phyloP scores from a whole-genome alignment of 2,888 invertebrate genomes.

The Nebria salina region DNA sequence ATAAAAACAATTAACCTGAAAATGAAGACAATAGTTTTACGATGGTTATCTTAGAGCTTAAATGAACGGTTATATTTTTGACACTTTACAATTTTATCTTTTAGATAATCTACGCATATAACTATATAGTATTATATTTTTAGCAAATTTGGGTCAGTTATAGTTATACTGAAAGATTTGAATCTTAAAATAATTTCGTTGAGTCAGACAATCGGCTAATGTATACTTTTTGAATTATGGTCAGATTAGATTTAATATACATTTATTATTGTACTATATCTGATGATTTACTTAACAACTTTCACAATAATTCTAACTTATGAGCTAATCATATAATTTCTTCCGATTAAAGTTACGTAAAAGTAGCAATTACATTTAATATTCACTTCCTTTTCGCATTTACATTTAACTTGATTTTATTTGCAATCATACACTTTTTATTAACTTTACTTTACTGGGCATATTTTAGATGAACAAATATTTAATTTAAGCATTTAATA shows the following conservation, averaged over 20 bases:
- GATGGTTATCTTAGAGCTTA: neutral
- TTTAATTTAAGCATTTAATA: too few species aligned
- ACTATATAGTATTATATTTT: neutral
- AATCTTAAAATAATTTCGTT: neutral
- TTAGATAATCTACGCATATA: neutral
- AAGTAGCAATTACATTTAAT: neutral
- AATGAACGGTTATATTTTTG: neutral
- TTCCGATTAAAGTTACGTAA: neutral
- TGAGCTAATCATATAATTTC: neutral
- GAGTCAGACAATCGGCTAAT: neutral
- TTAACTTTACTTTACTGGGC: neutral
- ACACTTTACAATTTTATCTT: neutral
- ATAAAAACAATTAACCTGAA: neutral
- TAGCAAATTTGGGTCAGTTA: neutral
- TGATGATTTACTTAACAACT: neutral
- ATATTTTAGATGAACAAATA: neutral
- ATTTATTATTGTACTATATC: neutral
- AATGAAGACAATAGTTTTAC: neutral
- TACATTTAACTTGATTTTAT: neutral
- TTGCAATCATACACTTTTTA: neutral
- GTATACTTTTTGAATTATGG: neutral
- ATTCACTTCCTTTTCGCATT: neutral
- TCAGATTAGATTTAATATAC: neutral
- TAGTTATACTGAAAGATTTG: neutral
- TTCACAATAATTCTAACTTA: neutral